Base-by-base conservation (phyloP, 2,888 invertebrate genomes). In the Lasioglossum villosulum region DNA sequence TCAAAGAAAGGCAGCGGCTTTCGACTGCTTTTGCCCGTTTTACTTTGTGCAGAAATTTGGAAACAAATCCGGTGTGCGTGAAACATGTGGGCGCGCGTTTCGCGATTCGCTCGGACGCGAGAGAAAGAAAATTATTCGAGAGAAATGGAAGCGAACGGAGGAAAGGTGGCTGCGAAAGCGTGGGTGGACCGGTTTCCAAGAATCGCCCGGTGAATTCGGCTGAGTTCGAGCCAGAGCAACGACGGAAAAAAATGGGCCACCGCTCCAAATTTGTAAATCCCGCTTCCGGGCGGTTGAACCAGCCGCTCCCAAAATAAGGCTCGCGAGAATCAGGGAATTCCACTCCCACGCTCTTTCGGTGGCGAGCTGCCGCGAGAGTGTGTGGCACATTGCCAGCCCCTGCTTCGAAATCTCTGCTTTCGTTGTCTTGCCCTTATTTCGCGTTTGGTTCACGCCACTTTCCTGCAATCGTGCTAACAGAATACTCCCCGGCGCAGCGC, bases 301-400 rank as follows among this genome's bases (percentile, higher is more conserved):
- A 77, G 52, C 82, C 81, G 79, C 68, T 86, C 89, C 89, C 83
- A 91, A 92, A 92, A 92, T 92, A 90, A 91, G 86, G 85, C 88
- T 92, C 90, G 88, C 90, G 90, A 91, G 91, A 90, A 92, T 90
- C 88, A 91, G 91, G 92, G 92, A 92, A 92, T 92, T 92, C 92
- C 92, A 87, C 92, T 92, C 92, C 90, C 92, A 92, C 92, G 92
- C 84, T 82, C 80, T 37, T 70, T 70, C 68, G 73, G 42, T 77
- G 73, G 48, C 79, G 81, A 34, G 70, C 77, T 56, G 68, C 68
- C 45, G 72, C 68, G 78, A 77, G 80, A 78, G 74, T 74, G 75
- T 76, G 81, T 87, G 87, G 89, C 90, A 81, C 66, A 48, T 48
- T 83, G 90, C 90, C 90, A 90, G 76, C 68, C 39, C 83, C 89